Base-by-base conservation (phyloP, 2,113 vertebrate genomes). In the Porphyrio hochstetteri region DNA sequence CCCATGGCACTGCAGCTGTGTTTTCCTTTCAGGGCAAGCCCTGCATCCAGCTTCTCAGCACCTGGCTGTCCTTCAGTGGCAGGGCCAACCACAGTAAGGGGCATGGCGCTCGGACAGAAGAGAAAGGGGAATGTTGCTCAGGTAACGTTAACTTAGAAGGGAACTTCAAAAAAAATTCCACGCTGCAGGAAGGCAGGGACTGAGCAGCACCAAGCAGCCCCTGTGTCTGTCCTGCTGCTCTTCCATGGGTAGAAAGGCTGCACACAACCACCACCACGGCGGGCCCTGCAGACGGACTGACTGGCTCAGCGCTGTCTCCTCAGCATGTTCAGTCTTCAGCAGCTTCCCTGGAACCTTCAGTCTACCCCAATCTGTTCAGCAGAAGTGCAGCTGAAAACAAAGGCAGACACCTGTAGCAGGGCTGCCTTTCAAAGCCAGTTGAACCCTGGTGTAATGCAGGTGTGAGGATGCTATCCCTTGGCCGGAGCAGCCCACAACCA, bases 211-310 rank as follows among this genome's bases (percentile, higher is more conserved):
- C 35, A 3, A 8, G 69, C 42, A 95, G 61, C 78, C n/a, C 84
- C 27, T 24, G 33, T 33, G 61, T n/a, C 68, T 40, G 29, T 81
- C 63, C 85, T 36, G 11, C 17, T 11, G 56, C 53, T 61, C 38
- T 31, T 48, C 38, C 74, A n/a, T 2, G 1, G 0, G 6, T 4
- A 27, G 52, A 29, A 50, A 46, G 21, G 38, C 59, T 36, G 44
- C 0, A 2, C 20, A 35, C 29, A 63, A 5, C 63, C 13, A 17
- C 65, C 4, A 5, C 59, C 15, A 5, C 2, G 12, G 48, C 0
- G 1, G 56, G 35, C 50, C 44, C 80, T 53, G 57, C 36, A 13
- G 13, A 13, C 13, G 38, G 46, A 50, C 0, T 2, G 19, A 11
- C 48, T 10, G 1, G 55, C 33, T 35, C 44, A 63, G 50, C 4